phyloP scores from a whole-genome alignment of 2,888 invertebrate species.

The Sabatieria punctata region DNA sequence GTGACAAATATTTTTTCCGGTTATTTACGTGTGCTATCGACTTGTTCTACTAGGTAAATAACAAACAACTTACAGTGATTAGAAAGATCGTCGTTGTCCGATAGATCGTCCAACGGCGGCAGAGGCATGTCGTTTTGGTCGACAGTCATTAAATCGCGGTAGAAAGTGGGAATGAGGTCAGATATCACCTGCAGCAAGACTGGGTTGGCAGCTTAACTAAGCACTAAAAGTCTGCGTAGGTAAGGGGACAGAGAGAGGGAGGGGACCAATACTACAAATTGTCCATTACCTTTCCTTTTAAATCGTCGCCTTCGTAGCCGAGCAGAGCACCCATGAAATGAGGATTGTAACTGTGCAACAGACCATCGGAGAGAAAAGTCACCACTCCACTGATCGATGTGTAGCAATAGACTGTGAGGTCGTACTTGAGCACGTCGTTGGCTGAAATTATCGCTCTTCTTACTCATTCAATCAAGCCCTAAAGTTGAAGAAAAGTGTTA shows the following conservation, averaged over 20 bases:
- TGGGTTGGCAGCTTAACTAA: neutral
- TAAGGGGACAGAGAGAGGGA: conserved; percentile 1
- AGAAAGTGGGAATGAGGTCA: conserved; percentile 45
- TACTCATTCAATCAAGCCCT: neutral
- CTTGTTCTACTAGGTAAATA: too few species aligned
- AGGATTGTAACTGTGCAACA: conserved; percentile 48
- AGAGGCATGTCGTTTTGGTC: too few species aligned
- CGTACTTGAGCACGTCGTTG: conserved; percentile 1
- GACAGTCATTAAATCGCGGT: conserved; percentile 42
- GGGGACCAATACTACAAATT: neutral
- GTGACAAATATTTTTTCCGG: too few species aligned
- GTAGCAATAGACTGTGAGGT: conserved; percentile 31
- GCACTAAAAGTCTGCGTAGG: too few species aligned
- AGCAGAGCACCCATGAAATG: conserved; percentile 49
- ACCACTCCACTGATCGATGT: conserved; percentile 49
- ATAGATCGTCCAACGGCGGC: too few species aligned
- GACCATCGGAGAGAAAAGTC: conserved; percentile 46
- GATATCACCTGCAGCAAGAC: conserved; percentile 25
- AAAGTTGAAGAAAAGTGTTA: too few species aligned
- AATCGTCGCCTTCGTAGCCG: conserved; percentile 45
- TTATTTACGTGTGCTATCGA: too few species aligned
- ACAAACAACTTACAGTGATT: too few species aligned
- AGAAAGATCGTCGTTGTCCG: too few species aligned
- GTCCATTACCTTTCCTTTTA: conserved; percentile 41
- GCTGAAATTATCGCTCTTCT: conserved; percentile 16